Conservation (phyloP, 1,140 invertebrate genomes). For the Asobara japonica region DNA sequence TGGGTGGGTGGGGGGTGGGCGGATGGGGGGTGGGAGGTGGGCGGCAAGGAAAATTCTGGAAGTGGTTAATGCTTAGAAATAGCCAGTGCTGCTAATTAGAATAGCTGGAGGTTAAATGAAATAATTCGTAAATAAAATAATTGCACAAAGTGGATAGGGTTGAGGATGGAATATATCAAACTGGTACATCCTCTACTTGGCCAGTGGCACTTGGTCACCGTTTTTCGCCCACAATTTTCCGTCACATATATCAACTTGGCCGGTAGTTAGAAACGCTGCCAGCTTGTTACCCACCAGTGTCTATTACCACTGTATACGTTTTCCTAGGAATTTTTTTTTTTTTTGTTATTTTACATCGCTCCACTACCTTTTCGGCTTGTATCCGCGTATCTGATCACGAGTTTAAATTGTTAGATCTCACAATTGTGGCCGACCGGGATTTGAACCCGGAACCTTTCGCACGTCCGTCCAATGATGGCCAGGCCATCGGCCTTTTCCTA, state of each 20-base stretch:
- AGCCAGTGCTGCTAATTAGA: constrained; percentile 55
- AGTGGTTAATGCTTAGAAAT: constrained; percentile 47
- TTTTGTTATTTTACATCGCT: no score
- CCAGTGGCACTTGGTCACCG: constrained; percentile 26
- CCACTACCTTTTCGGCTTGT: no score
- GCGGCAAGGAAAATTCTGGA: background rate
- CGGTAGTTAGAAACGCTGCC: constrained; percentile 65
- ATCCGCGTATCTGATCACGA: no score
- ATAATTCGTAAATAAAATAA: constrained; percentile 61
- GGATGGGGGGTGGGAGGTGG: background rate
- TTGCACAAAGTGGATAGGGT: background rate
- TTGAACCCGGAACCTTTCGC: no score
- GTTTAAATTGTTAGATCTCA: no score
- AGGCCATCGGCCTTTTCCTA: no score
- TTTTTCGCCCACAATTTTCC: constrained; percentile 63
- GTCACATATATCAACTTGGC: constrained; percentile 64
- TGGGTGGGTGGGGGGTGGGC: background rate
- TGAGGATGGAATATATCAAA: background rate
- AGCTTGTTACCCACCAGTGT: constrained; percentile 61
- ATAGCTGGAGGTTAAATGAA: constrained; percentile 46
- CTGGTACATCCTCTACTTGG: constrained; percentile 31
- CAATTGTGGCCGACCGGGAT: no score
- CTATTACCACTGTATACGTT: constrained; percentile 34
- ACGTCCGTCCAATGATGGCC: no score
- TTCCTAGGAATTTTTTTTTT: constrained; percentile 26